These are phyloP conservation scores for Drosophila funebris DNA, from an alignment of 1,140 invertebrate species.

Conservation along the genomic window DNA sequence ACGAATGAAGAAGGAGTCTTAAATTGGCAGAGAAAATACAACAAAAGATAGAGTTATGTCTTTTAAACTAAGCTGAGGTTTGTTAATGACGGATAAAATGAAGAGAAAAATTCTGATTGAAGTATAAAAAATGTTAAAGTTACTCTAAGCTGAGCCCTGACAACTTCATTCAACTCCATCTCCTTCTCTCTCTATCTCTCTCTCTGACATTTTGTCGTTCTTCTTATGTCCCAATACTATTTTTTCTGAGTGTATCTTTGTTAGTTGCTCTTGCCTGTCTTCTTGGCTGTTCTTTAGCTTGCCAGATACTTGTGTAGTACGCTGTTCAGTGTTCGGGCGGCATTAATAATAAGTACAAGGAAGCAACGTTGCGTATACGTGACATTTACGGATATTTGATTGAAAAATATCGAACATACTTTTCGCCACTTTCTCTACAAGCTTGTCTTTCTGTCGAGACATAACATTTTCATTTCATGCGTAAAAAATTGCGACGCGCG, in stretches of 20 bases:
- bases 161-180: too few relatives aligned
- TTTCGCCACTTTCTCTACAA: constrained; percentile 43
- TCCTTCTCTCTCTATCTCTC: too few relatives aligned
- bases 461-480: constrained; percentile 69
- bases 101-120: too few relatives aligned
- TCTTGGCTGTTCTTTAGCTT: background rate
- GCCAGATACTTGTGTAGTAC: background rate
- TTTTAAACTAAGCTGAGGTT: too few relatives aligned
- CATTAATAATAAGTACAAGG: constrained; percentile 73
- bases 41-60: too few relatives aligned
- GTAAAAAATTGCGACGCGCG: constrained; percentile 50
- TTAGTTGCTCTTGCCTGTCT: background rate
- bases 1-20: too few relatives aligned
- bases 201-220: too few relatives aligned
- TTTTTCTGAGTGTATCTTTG: background rate
- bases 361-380: constrained; percentile 66
- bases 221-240: background rate
- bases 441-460: constrained; percentile 8
- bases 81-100: too few relatives aligned
- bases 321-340: background rate
- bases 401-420: constrained; percentile 77
- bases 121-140: too few relatives aligned
- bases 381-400: constrained; percentile 80
- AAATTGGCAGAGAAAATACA: too few relatives aligned
- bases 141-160: too few relatives aligned